Evolutionary conservation across 37 sponge, comb jelly and placozoan genomes (phyloP), one percentile per base, ranked within the genome.

Genomic region (Chondrilla cf. caribensis): DNA sequence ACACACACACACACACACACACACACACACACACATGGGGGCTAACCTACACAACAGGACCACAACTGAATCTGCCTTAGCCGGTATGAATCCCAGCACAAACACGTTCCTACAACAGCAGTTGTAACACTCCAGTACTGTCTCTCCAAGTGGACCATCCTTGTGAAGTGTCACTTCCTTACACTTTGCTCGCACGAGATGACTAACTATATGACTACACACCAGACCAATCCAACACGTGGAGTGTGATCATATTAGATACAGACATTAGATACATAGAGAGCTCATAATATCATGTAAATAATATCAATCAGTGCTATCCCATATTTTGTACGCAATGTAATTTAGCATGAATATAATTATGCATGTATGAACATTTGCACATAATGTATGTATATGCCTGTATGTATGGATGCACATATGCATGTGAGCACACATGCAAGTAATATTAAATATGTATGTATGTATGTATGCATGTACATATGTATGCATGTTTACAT

Each of bases 61-160:
- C 41, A 98, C 99, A n/a, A 98, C 94, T 77, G 92, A 91, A 64
- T 98, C 99, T 15, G 91, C 93, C 82, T 98, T 98, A 77, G 99
- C 99, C 11, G 99, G 93, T 58, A 98, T 92, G 86, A 92, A 98
- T 19, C 99, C 99, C 36, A 98, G 92, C 42, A 89, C 83, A 80
- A 98, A 98, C 62, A 95, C 96, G 58, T 98, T 98, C 81, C 86
- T 78, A 38, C 93, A 95, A 38, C 89, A 95, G 76, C 98, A 97
- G 92, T 95, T 97, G 88, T 97, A 97, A 70, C 98, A 97, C 92
- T 97, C 98, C 75, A 97, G 82, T 14, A 93, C 82, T 5, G 95
- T 92, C 86, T 97, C 98, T 21, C 95, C 94, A 22, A 97, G 88
- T 0, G 98, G 95, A n/a, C 92, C 87, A 58, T 97, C 98, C 70